These are phyloP conservation scores for Hyperoplus lanceolatus DNA, from an alignment of 2,797 vertebrate species.

Conservation along the genomic window DNA sequence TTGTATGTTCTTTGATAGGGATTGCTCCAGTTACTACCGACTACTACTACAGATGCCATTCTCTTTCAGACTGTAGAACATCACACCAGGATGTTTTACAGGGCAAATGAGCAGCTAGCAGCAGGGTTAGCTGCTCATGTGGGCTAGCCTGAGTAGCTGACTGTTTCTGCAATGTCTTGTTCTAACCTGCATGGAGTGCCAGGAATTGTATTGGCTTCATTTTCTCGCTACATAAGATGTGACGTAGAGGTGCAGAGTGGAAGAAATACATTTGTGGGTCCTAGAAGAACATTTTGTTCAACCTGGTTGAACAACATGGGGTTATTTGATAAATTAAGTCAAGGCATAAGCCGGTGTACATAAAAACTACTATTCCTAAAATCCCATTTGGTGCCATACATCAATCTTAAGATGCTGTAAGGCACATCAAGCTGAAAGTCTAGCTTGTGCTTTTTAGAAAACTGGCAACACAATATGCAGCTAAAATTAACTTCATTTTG, in stretches of 20 bases:
- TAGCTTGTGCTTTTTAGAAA: neutral
- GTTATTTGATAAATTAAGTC: neutral
- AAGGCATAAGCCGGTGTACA: neutral
- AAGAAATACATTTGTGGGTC: neutral
- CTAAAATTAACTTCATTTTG: neutral
- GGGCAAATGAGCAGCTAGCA: constrained; percentile 45
- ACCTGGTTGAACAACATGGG: no score
- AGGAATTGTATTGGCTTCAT: neutral
- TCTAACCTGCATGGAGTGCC: constrained; percentile 7
- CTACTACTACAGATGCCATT: constrained; percentile 49
- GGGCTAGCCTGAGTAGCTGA: constrained; percentile 28
- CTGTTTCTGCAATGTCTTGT: constrained; percentile 66
- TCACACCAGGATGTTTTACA: constrained; percentile 71
- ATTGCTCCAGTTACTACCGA: constrained; percentile 29
- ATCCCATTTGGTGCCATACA: neutral
- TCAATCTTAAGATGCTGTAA: neutral
- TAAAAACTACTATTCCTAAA: neutral
- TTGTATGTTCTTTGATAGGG: constrained; percentile 26
- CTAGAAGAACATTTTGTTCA: neutral
- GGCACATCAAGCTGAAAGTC: neutral
- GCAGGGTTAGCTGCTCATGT: constrained; percentile 40
- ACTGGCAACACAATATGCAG: neutral
- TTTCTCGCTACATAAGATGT: neutral
- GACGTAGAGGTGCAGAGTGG: neutral
- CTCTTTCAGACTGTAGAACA: constrained; percentile 67